Evolutionary conservation across 2,797 vertebrate genomes (phyloP), one percentile per base, ranked within the genome.

Genomic region (Champsocephalus gunnari): DNA sequence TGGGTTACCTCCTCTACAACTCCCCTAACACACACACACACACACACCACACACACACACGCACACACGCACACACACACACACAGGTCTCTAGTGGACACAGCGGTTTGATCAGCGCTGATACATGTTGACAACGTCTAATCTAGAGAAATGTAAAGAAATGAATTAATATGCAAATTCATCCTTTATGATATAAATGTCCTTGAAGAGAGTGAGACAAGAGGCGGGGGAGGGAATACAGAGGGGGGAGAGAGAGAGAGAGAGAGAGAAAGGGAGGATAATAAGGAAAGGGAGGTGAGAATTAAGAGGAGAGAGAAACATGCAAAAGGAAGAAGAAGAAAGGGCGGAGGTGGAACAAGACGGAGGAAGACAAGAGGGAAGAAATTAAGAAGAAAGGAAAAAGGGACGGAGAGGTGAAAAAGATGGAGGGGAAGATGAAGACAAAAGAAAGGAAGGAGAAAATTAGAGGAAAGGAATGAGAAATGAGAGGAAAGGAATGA

Each of bases 161-260:
- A 98, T 98, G 96, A 99, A 99, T 99, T 98, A 99, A 98, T 99
- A 99, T 99, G 97, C 97, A 98, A 99, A 99, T 99, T 97, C 96
- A 96, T 96, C 97, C 97, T 98, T 98, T 98, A 97, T 97, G 97
- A 98, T 97, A 98, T 97, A 98, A 98, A 98, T 96, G 97, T 97
- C 98, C 97, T 99, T 98, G 97, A 88, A 83, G 75, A 74, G 63
- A n/a, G 49, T 14, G 41, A 49, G 57, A 55, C 50, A 55, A 24
- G 62, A 55, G 48, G 9, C 1, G 44, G 12, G 2, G 17, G 50
- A 19, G 50, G 7, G 41, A 43, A 44, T 4, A 9, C 0, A 16
- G 24, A 11, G 34, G 19, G 38, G 10, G 10, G 24, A 24, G 24
- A 24, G 24, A 24, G 24, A 24, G 24, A 24, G 24, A 24, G 24